Percentiles rank a stretch among this genome's conserved stretches.
These are phyloP conservation scores for Philypnodon macrostomus DNA, from an alignment of 2,797 vertebrate species.

Conservation along the genomic window DNA sequence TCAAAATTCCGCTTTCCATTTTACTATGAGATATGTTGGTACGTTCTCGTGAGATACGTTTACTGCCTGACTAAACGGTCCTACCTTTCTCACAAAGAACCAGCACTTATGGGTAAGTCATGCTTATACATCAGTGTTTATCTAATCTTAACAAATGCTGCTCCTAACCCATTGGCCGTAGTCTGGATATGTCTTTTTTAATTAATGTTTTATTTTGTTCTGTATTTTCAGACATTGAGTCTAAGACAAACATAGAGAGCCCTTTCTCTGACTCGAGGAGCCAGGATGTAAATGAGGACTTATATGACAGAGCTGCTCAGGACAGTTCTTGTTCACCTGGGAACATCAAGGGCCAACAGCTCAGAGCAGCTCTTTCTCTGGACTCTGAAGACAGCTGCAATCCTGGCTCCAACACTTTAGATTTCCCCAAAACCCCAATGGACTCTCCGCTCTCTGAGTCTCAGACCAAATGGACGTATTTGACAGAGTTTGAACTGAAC, in stretches of 20 bases:
- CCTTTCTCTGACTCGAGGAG: slow-evolving; percentile 85
- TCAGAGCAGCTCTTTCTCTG: slow-evolving; percentile 82
- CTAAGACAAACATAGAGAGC: slow-evolving; percentile 84
- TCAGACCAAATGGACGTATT: slow-evolving; percentile 84
- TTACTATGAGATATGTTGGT: slow-evolving; percentile 99
- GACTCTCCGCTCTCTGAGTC: slow-evolving; percentile 84
- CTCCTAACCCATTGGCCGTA: no score
- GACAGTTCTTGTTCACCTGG: slow-evolving; percentile 80
- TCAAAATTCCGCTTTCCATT: slow-evolving; percentile 98
- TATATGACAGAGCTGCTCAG: slow-evolving; percentile 73
- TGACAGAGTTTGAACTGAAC: slow-evolving; percentile 92
- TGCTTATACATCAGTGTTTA: neutral
- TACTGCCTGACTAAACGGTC: slow-evolving; percentile 92
- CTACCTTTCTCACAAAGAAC: slow-evolving; percentile 85
- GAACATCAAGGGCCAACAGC: slow-evolving; percentile 74
- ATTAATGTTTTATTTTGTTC: neutral
- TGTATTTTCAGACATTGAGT: slow-evolving; percentile 77
- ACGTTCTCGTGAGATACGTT: slow-evolving; percentile 95
- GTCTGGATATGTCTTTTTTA: neutral
- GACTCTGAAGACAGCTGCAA: slow-evolving; percentile 87
- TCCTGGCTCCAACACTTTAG: slow-evolving; percentile 59
- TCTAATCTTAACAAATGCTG: no score
- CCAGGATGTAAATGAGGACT: slow-evolving; percentile 90
- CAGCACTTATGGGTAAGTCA: slow-evolving; percentile 82
- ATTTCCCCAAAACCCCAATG: slow-evolving; percentile 84